These are phyloP conservation scores for Nemoura dubitans DNA, from an alignment of 2,888 invertebrate genomes.

Conservation along the genomic window DNA sequence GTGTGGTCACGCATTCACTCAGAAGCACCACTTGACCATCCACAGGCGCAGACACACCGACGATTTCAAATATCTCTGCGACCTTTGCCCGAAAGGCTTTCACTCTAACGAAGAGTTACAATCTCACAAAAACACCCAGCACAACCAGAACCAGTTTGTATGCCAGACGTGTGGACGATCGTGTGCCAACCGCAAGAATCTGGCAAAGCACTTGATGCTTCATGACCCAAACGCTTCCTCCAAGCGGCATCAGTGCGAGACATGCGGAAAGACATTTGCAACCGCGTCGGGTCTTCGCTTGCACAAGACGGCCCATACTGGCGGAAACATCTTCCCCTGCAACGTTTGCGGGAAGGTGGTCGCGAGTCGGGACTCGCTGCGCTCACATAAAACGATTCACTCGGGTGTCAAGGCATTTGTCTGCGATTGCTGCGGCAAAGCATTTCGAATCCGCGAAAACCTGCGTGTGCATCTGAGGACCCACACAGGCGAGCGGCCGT, in stretches of 20 bases:
- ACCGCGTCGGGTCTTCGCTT: slow-evolving; percentile 21
- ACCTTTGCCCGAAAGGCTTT: slow-evolving; percentile 56
- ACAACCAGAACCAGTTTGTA: slow-evolving; percentile 46
- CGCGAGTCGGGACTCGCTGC: slow-evolving; percentile 53
- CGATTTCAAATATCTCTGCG: slow-evolving; percentile 55
- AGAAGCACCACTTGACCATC: slow-evolving; percentile 56
- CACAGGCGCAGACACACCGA: slow-evolving; percentile 55
- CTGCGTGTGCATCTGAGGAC: slow-evolving; percentile 36
- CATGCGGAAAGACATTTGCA: slow-evolving; percentile 45
- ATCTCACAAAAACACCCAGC: slow-evolving; percentile 56
- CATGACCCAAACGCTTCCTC: slow-evolving; percentile 43
- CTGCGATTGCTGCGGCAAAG: slow-evolving; percentile 53
- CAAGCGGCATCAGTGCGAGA: slow-evolving; percentile 50
- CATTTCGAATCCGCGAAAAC: slow-evolving; percentile 54
- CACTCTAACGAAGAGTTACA: slow-evolving; percentile 54
- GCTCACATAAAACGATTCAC: slow-evolving; percentile 40
- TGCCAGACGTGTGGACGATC: slow-evolving; percentile 45
- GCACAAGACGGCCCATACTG: slow-evolving; percentile 35
- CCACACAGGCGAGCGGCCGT: slow-evolving; percentile 45
- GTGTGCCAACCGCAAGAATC: slow-evolving; percentile 41
- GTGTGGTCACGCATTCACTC: slow-evolving; percentile 55
- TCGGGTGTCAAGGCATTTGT: slow-evolving; percentile 37
- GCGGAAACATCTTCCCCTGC: slow-evolving; percentile 54
- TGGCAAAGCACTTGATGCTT: slow-evolving; percentile 43
- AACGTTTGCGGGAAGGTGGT: slow-evolving; percentile 57